phyloP scores from a whole-genome alignment of 2,888 invertebrate genomes.

The Galerucella calmariensis region DNA sequence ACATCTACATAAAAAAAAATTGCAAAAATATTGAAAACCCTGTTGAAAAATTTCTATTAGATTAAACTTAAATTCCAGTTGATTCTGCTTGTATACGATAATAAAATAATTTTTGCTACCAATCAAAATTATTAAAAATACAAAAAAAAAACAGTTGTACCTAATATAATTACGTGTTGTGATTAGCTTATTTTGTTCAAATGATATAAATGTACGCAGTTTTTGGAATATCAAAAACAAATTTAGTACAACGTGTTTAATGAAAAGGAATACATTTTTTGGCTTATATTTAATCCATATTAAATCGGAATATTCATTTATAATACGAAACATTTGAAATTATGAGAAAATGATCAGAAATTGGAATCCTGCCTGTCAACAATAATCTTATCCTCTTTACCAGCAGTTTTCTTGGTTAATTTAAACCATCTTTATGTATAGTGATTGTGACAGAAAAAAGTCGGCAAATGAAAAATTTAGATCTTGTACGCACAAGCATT shows the following conservation, averaged over 20 bases:
- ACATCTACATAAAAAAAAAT: constrained; percentile 7
- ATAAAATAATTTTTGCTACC: background rate
- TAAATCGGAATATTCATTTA: background rate
- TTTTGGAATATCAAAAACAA: background rate
- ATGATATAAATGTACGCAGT: background rate
- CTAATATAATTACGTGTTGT: background rate
- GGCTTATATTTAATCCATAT: background rate
- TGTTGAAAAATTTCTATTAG: no score
- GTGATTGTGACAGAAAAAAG: no score
- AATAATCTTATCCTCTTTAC: no score
- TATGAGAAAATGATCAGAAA: no score
- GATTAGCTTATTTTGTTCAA: background rate
- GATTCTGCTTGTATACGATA: no score
- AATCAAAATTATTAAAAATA: background rate
- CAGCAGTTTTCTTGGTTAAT: no score
- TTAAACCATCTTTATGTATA: no score
- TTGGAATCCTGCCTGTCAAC: no score
- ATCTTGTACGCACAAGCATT: no score
- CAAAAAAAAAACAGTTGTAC: background rate
- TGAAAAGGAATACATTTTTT: background rate
- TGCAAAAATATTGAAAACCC: background rate
- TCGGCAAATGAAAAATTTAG: no score
- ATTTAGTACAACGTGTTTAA: background rate
- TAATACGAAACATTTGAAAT: no score
- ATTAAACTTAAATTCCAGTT: no score